A percentile compares a stretch with the other conserved stretches of the same genome.
Evolutionary conservation across 1,140 invertebrate species (phyloP).

Genomic region (Panagrolaimus sp.): DNA sequence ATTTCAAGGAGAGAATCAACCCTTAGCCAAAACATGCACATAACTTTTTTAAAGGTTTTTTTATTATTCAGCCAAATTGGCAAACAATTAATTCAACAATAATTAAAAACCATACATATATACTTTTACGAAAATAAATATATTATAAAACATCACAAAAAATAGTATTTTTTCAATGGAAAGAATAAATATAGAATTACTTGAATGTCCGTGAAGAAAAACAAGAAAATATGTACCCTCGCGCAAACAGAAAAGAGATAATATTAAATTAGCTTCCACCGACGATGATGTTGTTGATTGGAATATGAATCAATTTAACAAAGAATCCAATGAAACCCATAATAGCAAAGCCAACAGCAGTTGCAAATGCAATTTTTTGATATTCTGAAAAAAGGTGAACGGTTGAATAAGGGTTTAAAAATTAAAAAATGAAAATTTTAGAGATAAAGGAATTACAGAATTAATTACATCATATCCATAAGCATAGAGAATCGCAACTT

Average conservation of each 20-base stretch:
- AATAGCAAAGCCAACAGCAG: slow-evolving; percentile 97
- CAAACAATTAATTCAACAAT: not conserved
- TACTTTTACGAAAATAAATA: not conserved
- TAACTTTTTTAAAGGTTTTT: not conserved
- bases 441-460: slow-evolving; percentile 31
- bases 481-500: slow-evolving; percentile 18
- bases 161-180: not conserved
- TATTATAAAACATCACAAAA: not conserved
- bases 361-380: slow-evolving; percentile 98
- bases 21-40: not conserved
- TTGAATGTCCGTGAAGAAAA: not conserved
- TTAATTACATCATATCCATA: slow-evolving; percentile 35
- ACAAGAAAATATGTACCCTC: not conserved
- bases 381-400: slow-evolving; percentile 74
- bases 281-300: slow-evolving; percentile 99
- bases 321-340: slow-evolving; percentile 99
- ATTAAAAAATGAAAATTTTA: not conserved
- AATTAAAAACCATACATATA: not conserved
- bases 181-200: not conserved
- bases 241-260: not conserved
- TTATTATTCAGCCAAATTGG: not conserved
- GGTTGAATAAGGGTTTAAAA: not conserved
- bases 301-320: slow-evolving; percentile 98
- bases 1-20: not conserved
- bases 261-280: slow-evolving; percentile 30